Evolutionary conservation across 2,888 invertebrate species (phyloP).

Genomic region (Oxystoma pomonae): DNA sequence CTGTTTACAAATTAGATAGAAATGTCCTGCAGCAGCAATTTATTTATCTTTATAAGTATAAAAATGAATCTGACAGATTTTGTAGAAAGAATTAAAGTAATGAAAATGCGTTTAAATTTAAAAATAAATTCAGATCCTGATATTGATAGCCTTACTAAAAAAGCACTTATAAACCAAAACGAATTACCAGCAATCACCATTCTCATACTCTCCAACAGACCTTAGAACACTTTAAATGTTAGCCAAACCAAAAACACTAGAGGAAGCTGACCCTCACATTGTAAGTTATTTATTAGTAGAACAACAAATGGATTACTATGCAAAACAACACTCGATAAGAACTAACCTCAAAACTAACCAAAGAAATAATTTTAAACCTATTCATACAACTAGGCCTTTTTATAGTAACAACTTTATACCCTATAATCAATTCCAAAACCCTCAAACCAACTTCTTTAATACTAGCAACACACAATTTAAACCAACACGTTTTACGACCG

Average conservation of each 20-base stretch:
- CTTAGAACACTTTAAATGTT: neutral
- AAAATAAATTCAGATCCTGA: conserved; percentile 7
- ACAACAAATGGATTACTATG: too few species aligned
- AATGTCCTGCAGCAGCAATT: conserved; percentile 12
- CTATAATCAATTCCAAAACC: neutral
- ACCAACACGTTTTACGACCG: too few species aligned
- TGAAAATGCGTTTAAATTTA: too few species aligned
- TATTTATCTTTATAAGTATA: conserved; percentile 10
- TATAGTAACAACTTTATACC: neutral
- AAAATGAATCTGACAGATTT: conserved; percentile 10
- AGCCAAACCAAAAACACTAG: neutral
- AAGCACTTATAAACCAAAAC: conserved; percentile 7
- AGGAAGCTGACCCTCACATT: too few species aligned
- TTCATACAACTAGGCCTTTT: too few species aligned
- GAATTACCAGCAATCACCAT: conserved; percentile 5
- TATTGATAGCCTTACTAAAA: conserved; percentile 1
- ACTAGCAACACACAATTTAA: neutral
- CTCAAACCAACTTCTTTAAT: neutral
- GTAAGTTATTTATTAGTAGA: conserved; percentile 4
- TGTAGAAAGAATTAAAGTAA: conserved; percentile 12
- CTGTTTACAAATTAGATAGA: conserved; percentile 11
- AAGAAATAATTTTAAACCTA: too few species aligned
- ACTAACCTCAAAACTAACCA: too few species aligned
- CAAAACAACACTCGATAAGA: too few species aligned
- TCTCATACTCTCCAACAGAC: conserved; percentile 3